phyloP scores from a whole-genome alignment of 2,797 vertebrate species.

The Dryobates pubescens region DNA sequence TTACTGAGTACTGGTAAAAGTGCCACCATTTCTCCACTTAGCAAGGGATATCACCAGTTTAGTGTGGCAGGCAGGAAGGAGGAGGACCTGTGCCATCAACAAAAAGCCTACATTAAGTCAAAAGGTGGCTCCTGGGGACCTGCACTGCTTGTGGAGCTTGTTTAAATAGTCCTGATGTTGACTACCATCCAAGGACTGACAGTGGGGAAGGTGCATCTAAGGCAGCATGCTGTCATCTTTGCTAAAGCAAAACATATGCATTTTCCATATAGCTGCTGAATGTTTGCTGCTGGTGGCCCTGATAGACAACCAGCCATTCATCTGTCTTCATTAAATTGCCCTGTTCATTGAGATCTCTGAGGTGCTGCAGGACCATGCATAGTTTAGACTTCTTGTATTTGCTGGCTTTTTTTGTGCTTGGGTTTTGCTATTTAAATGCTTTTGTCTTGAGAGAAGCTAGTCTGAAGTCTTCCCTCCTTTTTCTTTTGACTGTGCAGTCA shows the following conservation, averaged over 20 bases:
- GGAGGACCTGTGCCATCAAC: too few species aligned
- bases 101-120: background rate
- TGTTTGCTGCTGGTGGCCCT: background rate
- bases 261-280: background rate
- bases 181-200: background rate
- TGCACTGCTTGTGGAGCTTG: background rate
- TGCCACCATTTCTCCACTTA: background rate
- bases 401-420: background rate
- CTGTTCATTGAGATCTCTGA: background rate
- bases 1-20: accelerated
- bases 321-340: background rate
- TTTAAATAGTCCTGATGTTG: background rate
- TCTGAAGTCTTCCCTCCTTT: background rate
- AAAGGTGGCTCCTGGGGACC: background rate
- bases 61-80: background rate
- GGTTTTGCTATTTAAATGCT: background rate
- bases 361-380: background rate
- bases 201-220: background rate
- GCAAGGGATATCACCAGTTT: background rate
- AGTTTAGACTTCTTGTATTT: background rate
- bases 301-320: background rate
- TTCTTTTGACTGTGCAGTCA: background rate
- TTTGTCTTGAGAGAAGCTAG: background rate
- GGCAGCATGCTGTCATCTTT: background rate
- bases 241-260: background rate